Evolutionary conservation across 2,797 vertebrate genomes (phyloP), one percentile per base, ranked within the genome.

Genomic region (Cheirogaleus major): DNA sequence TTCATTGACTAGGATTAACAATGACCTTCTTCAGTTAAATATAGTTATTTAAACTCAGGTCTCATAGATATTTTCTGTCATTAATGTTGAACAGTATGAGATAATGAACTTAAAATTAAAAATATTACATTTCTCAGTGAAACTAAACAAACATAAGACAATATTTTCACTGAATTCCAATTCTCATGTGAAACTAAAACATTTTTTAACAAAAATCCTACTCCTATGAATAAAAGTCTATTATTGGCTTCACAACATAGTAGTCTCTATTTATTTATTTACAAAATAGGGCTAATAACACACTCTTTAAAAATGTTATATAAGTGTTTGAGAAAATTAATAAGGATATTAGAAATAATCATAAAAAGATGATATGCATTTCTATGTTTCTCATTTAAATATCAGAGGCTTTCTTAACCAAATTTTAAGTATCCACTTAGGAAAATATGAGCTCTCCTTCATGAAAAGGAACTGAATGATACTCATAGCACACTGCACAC

Each of bases 201-300:
- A 70, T 32, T 75, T 95, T 57, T 5, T 78, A 92, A 61, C 25
- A 32, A 86, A 81, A 72, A 69, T 52, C 7, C 5, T 63, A 65
- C 10, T 82, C 48, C 45, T 59, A 38, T 27, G 13, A 35, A 72
- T 10, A 67, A 70, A 79, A 48, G 0, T 65, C 22, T 82, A 22
- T 23, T 63, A 70, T 48, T 63, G 1, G 87, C 5, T 84, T 12
- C 0, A 85, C 2, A 12, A 88, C 59, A 78, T 17, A 93, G 4
- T 25, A 14, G 25, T 45, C 86, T 97, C 92, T 59, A 55, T 43
- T 97, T 75, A 85, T 75, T 73, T 94, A 79, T 70, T 72, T 94
- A 38, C 81, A 95, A 94, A 97, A 96, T 75, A 6, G 30, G 10
- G 30, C 30, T 76, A 89, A 61, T 87, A 85, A 35, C 35, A 48